Evolutionary conservation across 2,888 invertebrate genomes (phyloP).

Genomic region (Cenopis cana): DNA sequence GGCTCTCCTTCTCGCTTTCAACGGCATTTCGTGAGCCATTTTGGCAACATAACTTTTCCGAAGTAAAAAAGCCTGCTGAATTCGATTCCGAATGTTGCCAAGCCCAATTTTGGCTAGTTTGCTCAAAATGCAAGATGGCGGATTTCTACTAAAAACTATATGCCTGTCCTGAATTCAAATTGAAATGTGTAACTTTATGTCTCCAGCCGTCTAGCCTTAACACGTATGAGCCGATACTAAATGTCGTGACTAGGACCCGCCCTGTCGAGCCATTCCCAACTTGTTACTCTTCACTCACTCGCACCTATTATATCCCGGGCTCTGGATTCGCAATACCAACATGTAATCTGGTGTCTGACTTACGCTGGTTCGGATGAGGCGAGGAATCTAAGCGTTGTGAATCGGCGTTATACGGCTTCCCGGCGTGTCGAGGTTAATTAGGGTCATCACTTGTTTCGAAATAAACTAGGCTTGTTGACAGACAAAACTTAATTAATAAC

Average conservation of each 20-base stretch:
- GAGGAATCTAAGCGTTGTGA: background rate
- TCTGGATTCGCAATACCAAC: background rate
- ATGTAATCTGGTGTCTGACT: background rate
- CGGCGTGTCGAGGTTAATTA: constrained; percentile 58
- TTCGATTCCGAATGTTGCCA: too few relatives aligned
- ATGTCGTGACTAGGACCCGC: constrained; percentile 57
- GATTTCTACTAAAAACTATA: too few relatives aligned
- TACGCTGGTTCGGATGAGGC: background rate
- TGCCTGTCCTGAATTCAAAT: background rate
- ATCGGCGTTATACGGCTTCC: constrained; percentile 53
- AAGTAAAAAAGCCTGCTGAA: too few relatives aligned
- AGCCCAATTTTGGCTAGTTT: too few relatives aligned
- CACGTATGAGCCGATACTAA: constrained; percentile 49
- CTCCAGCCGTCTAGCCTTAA: background rate
- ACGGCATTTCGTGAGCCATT: too few relatives aligned
- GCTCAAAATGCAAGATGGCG: too few relatives aligned
- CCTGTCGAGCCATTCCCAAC: background rate
- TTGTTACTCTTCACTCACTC: background rate
- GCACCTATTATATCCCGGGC: background rate
- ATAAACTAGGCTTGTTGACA: constrained; percentile 5
- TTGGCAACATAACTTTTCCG: too few relatives aligned
- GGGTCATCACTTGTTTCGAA: constrained; percentile 28
- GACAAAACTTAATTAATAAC: background rate
- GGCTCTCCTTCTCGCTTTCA: too few relatives aligned
- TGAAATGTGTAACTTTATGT: background rate